Conservation (phyloP, 1,140 invertebrate species). For the Saccostrea glomerata region DNA sequence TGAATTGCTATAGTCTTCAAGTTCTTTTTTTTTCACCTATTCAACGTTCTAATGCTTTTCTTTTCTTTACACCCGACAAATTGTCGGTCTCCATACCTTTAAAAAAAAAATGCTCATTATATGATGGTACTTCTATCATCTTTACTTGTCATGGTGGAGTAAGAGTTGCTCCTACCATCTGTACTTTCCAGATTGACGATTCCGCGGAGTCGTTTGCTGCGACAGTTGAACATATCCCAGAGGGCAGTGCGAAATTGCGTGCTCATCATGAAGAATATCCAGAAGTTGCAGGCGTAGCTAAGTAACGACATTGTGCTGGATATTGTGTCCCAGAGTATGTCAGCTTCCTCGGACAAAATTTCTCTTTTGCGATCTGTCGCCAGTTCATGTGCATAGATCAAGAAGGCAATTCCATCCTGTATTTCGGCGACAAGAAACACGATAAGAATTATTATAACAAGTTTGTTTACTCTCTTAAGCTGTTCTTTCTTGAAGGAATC, state of each 20-base stretch:
- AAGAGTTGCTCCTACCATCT: background rate
- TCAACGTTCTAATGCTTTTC: too few relatives aligned
- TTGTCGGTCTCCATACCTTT: too few relatives aligned
- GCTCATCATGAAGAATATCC: slow-evolving; percentile 58
- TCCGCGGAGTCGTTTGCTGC: background rate
- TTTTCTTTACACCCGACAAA: too few relatives aligned
- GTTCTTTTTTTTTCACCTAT: too few relatives aligned
- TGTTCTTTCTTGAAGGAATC: slow-evolving; percentile 39
- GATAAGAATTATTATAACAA: slow-evolving; percentile 46
- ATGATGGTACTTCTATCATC: background rate
- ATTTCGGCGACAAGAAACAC: slow-evolving; percentile 53
- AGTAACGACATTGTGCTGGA: slow-evolving; percentile 38
- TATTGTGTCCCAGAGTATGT: slow-evolving; percentile 51
- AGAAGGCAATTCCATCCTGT: slow-evolving; percentile 51
- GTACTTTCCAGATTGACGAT: slow-evolving; percentile 6
- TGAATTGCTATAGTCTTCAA: too few relatives aligned
- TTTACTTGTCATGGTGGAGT: background rate
- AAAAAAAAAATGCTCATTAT: background rate
- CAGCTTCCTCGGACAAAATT: slow-evolving; percentile 46
- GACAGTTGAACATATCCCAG: background rate
- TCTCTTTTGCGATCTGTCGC: slow-evolving; percentile 16
- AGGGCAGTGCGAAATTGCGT: slow-evolving; percentile 47
- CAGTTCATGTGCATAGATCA: slow-evolving; percentile 53
- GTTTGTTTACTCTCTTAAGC: slow-evolving; percentile 38
- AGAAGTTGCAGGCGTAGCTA: slow-evolving; percentile 53